These are phyloP conservation scores for Sclerodermus sp. DNA, from an alignment of 2,888 invertebrate species.

Conservation along the genomic window DNA sequence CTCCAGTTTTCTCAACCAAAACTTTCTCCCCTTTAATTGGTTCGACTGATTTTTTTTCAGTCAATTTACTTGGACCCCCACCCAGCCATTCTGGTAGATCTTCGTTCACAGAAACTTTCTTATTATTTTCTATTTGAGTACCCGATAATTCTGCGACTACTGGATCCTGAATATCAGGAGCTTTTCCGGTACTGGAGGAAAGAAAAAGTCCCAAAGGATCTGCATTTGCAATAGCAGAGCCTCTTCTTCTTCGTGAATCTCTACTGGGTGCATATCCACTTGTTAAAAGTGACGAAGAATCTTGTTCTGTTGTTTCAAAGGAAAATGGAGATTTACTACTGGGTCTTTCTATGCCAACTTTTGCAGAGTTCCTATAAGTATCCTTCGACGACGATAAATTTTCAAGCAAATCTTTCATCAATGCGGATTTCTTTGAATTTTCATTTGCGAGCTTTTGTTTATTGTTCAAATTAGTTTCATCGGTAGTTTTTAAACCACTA, in stretches of 20 bases:
- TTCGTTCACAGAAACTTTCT: constrained; percentile 16
- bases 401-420: constrained; percentile 46
- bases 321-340: constrained; percentile 4
- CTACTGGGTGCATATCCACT: constrained; percentile 28
- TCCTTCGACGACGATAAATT: constrained; percentile 9
- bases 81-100: constrained; percentile 51
- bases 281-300: no score
- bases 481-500: constrained; percentile 6
- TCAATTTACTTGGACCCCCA: constrained; percentile 13
- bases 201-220: constrained; percentile 43
- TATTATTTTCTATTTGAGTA: no score
- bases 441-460: constrained; percentile 19
- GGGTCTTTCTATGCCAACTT: constrained; percentile 8
- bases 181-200: no score
- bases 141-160: no score
- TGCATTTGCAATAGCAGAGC: constrained; percentile 31
- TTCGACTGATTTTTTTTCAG: no score
- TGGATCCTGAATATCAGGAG: neutral
- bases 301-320: no score
- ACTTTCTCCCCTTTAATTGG: constrained; percentile 13
- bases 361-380: constrained; percentile 13
- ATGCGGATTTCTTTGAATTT: constrained; percentile 33
- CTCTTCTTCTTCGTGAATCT: constrained; percentile 41
- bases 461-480: constrained; percentile 17
- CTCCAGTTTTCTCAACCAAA: constrained; percentile 22